Base-by-base conservation (phyloP, 2,888 invertebrate species). In the Synanthedon myopaeformis region DNA sequence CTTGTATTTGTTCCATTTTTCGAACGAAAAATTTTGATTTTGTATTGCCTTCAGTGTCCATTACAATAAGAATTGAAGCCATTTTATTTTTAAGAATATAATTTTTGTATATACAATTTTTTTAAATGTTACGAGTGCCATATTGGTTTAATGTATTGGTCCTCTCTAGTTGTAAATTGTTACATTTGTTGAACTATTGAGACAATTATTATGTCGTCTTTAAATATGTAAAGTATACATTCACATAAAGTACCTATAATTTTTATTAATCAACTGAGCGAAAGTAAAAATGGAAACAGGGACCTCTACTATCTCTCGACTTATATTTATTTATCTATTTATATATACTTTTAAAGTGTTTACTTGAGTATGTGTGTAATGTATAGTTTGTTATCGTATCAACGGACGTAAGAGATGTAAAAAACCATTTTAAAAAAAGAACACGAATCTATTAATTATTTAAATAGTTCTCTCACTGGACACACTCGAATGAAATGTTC, bases 211-310 rank as follows among this genome's bases (percentile, higher is more conserved):
- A 55, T 54, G 23, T 41, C 53, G 51, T 51, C 51, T 55, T 58
- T 56, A 56, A 52, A n/a, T n/a, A n/a, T n/a, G n/a, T 52, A 8
- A 45, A 45, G 4, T 45, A 45, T n/a, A 45, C 45, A 45, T 8
- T 45, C 8, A n/a, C n/a, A 45, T 13, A 45, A 45, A n/a, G 3
- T 13, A 45, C 4, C 45, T n/a, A 45, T 45, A 6, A 6, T 14
- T 14, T 45, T 45, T 13, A 45, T 14, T 13, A 45, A n/a, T 45
- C 11, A 45, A 45, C 10, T 35, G 35, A 6, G 64, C 54, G 55
- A 58, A 60, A 58, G 61, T 55, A 52, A 63, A 66, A 65, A 69
- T 67, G 60, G 67, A 75, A 78, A 78, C 76, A 78, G 77, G 78
- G 78, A 69, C 63, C 70, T 69, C 63, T 66, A 68, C 63, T 72